Base-by-base conservation (phyloP, 2,797 vertebrate species). In the Megalops cyprinoides region DNA sequence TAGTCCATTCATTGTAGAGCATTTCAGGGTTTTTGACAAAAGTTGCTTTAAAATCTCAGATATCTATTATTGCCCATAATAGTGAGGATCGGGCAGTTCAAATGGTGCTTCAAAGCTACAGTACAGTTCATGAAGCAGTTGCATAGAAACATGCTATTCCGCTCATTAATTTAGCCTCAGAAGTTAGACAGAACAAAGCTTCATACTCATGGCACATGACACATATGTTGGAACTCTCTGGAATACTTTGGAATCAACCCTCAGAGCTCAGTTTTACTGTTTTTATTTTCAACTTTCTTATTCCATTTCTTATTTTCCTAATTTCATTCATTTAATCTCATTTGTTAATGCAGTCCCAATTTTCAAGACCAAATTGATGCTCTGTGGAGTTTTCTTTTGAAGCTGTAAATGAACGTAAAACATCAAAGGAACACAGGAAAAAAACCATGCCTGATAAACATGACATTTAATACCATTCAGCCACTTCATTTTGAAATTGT, bases 351-450 rank as follows among this genome's bases (percentile, higher is more conserved):
- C 14, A n/a, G 12, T 14, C 28, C 12, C 42, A 34, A 23, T 39
- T 42, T 58, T 37, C 23, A 77, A 77, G 49, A 56, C 31, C 31
- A 49, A 73, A 39, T 42, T 42, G 12, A 34, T 28, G 34, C 31
- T 42, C 60, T 20, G 34, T 20, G 8, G 12, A 48, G 44, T 31
- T 39, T 73, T 28, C 25, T 56, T 80, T 74, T 75, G 60, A 60
- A 74, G n/a, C 18, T 10, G 18, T 44, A 37, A 80, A 58, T 58
- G 51, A 80, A 49, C 28, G 55, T 5, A 37, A 80, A 80, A 49
- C 44, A 80, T 74, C 25, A 51, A 62, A 65, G 31, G 18, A 44
- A 6, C 18, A 58, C 20, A 14, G 1, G 5, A 18, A 1, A 73
- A 73, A 25, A 76, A 12, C 6, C 10, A 62, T 4, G 55, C 28